Percentiles rank a stretch among this genome's conserved stretches.
phyloP scores from a whole-genome alignment of 2,113 vertebrate species.

The Neolamprologus sp. region DNA sequence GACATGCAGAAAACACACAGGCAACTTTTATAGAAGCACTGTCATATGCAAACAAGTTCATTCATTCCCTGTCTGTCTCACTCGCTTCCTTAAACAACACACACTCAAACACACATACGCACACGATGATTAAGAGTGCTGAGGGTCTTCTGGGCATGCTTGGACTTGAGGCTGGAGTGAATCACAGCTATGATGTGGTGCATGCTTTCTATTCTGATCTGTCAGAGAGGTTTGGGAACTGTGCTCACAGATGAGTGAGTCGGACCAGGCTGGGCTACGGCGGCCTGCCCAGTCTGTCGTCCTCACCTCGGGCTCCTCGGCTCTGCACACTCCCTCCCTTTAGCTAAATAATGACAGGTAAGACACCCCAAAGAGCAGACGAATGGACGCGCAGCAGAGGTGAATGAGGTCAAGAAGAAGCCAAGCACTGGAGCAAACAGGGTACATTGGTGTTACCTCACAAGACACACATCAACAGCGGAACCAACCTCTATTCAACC shows the following conservation, averaged over 20 bases:
- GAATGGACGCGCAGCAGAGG: not conserved
- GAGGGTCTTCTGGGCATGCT: constrained; percentile 39
- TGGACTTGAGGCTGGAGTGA: constrained; percentile 59
- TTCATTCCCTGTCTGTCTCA: constrained; percentile 43
- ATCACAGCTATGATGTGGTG: constrained; percentile 63
- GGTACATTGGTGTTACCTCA: not conserved
- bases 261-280: constrained; percentile 32
- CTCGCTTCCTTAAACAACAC: constrained; percentile 24
- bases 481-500: not conserved
- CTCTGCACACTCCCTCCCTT: not conserved
- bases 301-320: not conserved
- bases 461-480: not conserved
- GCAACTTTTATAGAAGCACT: constrained; percentile 42
- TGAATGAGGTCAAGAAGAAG: not conserved
- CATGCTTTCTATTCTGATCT: constrained; percentile 65
- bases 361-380: not conserved
- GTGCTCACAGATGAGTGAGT: constrained; percentile 57
- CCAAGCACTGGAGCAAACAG: not conserved
- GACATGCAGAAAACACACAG: constrained; percentile 35
- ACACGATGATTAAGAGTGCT: constrained; percentile 58
- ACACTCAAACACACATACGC: not conserved
- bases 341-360: constrained; percentile 37
- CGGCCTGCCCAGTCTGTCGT: constrained; percentile 12
- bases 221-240: constrained; percentile 58
- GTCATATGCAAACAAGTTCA: constrained; percentile 49